phyloP scores from a whole-genome alignment of 2,888 invertebrate genomes.

The Ferdinandea cuprea region DNA sequence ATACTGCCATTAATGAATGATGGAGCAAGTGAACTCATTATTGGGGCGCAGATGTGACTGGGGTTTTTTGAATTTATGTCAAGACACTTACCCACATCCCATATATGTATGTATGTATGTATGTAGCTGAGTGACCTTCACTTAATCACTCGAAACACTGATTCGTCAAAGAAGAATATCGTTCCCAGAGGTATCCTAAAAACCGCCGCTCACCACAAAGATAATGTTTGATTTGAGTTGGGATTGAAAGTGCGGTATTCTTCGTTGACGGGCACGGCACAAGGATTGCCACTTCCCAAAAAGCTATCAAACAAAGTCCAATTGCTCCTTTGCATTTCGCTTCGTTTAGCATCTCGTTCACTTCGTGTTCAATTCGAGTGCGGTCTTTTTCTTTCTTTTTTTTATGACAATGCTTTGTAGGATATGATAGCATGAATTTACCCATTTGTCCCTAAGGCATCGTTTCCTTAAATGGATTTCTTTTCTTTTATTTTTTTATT shows the following conservation, averaged over 20 bases:
- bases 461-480: constrained; percentile 71
- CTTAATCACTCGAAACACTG: constrained; percentile 21
- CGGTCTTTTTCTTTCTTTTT: background rate
- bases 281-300: constrained; percentile 49
- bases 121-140: constrained; percentile 63
- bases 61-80: constrained; percentile 11
- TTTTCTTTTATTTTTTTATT: constrained; percentile 33
- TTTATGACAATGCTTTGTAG: constrained; percentile 13
- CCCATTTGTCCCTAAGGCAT: constrained; percentile 64
- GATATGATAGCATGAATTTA: constrained; percentile 41
- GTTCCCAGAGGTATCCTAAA: constrained; percentile 62
- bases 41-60: background rate
- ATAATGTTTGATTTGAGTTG: constrained; percentile 65
- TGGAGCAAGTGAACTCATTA: constrained; percentile 15
- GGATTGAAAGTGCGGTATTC: constrained; percentile 43
- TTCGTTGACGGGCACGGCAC: too few species aligned
- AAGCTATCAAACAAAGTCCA: constrained; percentile 42
- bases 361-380: constrained; percentile 11
- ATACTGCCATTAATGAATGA: constrained; percentile 3
- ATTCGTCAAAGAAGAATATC: constrained; percentile 3
- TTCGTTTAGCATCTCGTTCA: background rate
- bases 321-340: constrained; percentile 44
- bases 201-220: constrained; percentile 57
- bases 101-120: too few species aligned
- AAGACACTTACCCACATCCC: constrained; percentile 8